These are phyloP conservation scores for Tolmerus cingulatus DNA, from an alignment of 2,888 invertebrate species.

Conservation along the genomic window DNA sequence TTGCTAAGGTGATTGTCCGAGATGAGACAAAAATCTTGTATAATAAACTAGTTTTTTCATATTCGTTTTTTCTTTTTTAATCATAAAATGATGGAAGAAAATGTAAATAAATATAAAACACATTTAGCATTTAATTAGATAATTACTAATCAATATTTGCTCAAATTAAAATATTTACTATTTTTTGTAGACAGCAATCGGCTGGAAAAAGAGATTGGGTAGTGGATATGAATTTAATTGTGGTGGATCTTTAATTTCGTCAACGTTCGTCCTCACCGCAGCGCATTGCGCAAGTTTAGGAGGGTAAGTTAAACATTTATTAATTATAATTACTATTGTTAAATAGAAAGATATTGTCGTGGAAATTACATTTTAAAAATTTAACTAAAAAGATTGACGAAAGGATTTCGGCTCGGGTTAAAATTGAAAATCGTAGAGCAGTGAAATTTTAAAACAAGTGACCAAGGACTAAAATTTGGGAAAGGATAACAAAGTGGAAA, in stretches of 20 bases:
- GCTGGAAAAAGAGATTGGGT: constrained; percentile 45
- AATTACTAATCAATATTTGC: neutral
- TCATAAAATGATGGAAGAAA: neutral
- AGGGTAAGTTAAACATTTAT: constrained; percentile 31
- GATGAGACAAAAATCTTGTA: neutral
- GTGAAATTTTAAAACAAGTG: too few relatives aligned
- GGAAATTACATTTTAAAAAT: too few relatives aligned
- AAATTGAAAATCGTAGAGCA: too few relatives aligned
- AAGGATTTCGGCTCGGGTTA: too few relatives aligned
- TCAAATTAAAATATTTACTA: neutral
- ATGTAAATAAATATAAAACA: neutral
- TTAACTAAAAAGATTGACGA: too few relatives aligned
- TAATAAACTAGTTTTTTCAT: neutral
- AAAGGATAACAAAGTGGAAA: too few relatives aligned
- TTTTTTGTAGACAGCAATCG: constrained; percentile 59
- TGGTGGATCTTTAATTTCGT: constrained; percentile 61
- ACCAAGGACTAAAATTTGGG: too few relatives aligned
- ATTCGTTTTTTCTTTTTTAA: neutral
- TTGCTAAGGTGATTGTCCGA: neutral
- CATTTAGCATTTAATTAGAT: neutral
- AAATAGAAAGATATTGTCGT: neutral
- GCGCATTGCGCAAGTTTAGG: constrained; percentile 55
- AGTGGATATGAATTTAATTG: constrained; percentile 54
- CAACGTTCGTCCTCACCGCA: constrained; percentile 57
- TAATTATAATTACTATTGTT: neutral